phyloP scores from a whole-genome alignment of 2,888 invertebrate genomes.

The Mycalesis mineus region DNA sequence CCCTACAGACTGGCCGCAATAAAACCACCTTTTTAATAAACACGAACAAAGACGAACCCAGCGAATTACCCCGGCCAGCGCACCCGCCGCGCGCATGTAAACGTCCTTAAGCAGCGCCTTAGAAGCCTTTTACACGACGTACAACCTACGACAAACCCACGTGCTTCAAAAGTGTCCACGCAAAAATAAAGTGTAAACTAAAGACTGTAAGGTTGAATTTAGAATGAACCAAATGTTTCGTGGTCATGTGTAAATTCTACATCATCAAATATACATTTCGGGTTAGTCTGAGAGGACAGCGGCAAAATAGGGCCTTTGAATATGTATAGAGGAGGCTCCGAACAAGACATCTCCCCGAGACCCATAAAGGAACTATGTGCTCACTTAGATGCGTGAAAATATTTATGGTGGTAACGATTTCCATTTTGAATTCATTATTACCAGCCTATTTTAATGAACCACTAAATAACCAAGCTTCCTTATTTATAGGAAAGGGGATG shows the following conservation, averaged over 20 bases:
- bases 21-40: constrained; percentile 33
- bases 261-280: constrained; percentile 72
- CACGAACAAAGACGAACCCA: constrained; percentile 39
- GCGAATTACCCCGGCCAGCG: constrained; percentile 37
- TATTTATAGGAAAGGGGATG: too few relatives aligned
- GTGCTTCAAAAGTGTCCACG: not conserved
- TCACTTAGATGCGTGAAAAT: constrained; percentile 2
- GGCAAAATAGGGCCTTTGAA: constrained; percentile 48
- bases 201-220: not conserved
- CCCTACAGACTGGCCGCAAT: constrained; percentile 2
- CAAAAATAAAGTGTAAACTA: constrained; percentile 31
- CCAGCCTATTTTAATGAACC: too few relatives aligned
- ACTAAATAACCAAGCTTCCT: too few relatives aligned
- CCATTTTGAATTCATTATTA: not conserved
- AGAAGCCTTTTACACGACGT: constrained; percentile 46
- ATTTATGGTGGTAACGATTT: not conserved
- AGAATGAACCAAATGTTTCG: constrained; percentile 19
- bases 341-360: constrained; percentile 23
- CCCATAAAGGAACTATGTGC: constrained; percentile 17
- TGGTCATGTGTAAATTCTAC: constrained; percentile 59
- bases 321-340: constrained; percentile 43
- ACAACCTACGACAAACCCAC: constrained; percentile 11
- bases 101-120: constrained; percentile 47
- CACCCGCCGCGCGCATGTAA: constrained; percentile 49
- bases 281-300: constrained; percentile 43